Percentiles rank a stretch among this genome's conserved stretches.
Conservation (phyloP, 2,888 invertebrate species). For the Rhimphoctona megacephalus region DNA sequence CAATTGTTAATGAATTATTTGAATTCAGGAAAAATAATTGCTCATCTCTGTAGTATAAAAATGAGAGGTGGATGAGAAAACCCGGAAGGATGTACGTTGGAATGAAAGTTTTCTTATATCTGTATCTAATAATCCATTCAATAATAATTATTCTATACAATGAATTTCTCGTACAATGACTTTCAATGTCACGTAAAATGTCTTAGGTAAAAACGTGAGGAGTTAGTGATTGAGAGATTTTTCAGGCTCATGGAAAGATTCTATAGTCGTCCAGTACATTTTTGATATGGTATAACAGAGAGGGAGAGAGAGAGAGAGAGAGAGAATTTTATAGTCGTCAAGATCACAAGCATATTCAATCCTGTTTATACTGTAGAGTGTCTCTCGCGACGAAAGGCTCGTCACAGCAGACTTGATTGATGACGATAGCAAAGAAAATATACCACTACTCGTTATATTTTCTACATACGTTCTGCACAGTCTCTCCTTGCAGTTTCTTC, state of each 20-base stretch:
- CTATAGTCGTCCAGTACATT: constrained; percentile 22
- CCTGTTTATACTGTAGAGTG: constrained; percentile 54
- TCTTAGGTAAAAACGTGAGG: not conserved
- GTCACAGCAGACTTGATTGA: constrained; percentile 54
- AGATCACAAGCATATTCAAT: constrained; percentile 50
- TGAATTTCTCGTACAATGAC: not conserved
- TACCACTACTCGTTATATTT: constrained; percentile 49
- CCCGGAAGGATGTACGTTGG: too few relatives aligned
- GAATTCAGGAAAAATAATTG: not conserved
- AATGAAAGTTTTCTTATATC: too few relatives aligned
- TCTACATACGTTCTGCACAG: constrained; percentile 26
- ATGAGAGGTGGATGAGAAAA: too few relatives aligned
- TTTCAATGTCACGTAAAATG: not conserved
- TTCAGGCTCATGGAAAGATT: constrained; percentile 28
- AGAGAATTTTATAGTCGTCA: constrained; percentile 24
- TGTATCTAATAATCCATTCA: too few relatives aligned
- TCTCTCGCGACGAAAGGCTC: constrained; percentile 44
- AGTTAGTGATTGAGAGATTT: constrained; percentile 20
- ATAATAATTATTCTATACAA: not conserved
- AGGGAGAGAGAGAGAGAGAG: not conserved
- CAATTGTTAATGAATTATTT: not conserved
- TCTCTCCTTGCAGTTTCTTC: constrained; percentile 11
- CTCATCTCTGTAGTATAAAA: not conserved
- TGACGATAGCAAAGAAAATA: constrained; percentile 36
- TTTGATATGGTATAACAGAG: constrained; percentile 6